Conservation (phyloP, 2,888 invertebrate genomes). For the Pseudeuparius sepicola region DNA sequence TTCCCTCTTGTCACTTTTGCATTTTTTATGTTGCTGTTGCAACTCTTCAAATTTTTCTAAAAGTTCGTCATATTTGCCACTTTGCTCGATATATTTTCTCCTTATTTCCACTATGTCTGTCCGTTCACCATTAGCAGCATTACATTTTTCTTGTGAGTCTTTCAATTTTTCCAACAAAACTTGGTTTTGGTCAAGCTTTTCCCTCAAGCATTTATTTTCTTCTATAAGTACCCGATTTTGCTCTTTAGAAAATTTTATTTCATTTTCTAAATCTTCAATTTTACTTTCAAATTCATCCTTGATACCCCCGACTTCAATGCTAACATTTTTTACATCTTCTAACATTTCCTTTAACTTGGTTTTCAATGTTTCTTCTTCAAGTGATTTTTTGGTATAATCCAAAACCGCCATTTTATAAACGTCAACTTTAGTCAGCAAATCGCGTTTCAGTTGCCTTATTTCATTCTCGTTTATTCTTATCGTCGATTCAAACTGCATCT, state of each 20-base stretch:
- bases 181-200: slow-evolving; percentile 21
- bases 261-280: too few species aligned
- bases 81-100: slow-evolving; percentile 34
- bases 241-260: too few species aligned
- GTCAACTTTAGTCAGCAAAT: slow-evolving; percentile 30
- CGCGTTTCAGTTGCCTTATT: slow-evolving; percentile 26
- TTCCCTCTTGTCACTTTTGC: slow-evolving; percentile 13
- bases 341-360: too few species aligned
- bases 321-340: slow-evolving; percentile 14
- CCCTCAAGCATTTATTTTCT: too few species aligned
- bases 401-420: slow-evolving; percentile 22
- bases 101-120: too few species aligned
- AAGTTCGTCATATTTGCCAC: slow-evolving; percentile 33
- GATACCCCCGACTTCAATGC: slow-evolving; percentile 10
- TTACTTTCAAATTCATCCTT: too few species aligned
- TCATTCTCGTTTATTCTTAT: slow-evolving; percentile 29
- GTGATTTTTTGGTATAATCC: slow-evolving; percentile 15
- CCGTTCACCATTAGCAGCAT: slow-evolving; percentile 25
- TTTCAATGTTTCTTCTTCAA: too few species aligned
- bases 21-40: too few species aligned
- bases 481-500: slow-evolving; percentile 32
- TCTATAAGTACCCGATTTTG: too few species aligned
- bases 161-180: slow-evolving; percentile 20
- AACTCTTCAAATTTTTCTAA: slow-evolving; percentile 26
- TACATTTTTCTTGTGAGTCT: slow-evolving; percentile 23